A percentile compares a stretch with the other conserved stretches of the same genome.
phyloP scores from a whole-genome alignment of 2,888 invertebrate genomes.

The Neocrepidodera transversa region DNA sequence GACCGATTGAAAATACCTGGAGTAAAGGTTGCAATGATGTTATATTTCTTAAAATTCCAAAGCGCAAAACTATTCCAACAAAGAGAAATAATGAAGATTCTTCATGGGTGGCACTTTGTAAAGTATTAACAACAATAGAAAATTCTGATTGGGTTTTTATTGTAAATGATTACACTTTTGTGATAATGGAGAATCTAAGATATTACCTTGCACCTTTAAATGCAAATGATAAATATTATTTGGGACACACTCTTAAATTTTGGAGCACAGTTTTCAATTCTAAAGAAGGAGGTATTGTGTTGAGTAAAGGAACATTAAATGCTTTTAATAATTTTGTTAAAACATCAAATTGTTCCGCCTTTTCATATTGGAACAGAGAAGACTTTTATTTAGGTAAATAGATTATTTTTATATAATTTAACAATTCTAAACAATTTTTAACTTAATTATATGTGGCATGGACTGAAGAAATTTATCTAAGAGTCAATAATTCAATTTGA shows the following conservation, averaged over 20 bases:
- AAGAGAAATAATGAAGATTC: slow-evolving; percentile 49
- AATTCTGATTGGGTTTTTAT: slow-evolving; percentile 64
- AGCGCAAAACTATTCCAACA: slow-evolving; percentile 45
- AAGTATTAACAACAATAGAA: slow-evolving; percentile 44
- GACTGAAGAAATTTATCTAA: too few relatives aligned
- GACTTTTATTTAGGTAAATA: slow-evolving; percentile 65
- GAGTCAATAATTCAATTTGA: too few relatives aligned
- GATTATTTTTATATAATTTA: too few relatives aligned
- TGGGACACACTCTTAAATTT: slow-evolving; percentile 64
- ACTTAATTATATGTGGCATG: too few relatives aligned
- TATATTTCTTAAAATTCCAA: slow-evolving; percentile 43
- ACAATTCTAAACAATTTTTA: too few relatives aligned
- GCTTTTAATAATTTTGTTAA: slow-evolving; percentile 54
- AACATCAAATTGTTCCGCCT: slow-evolving; percentile 57
- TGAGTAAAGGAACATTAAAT: slow-evolving; percentile 62
- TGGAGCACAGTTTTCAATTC: slow-evolving; percentile 66
- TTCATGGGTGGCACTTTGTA: slow-evolving; percentile 55
- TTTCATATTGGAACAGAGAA: slow-evolving; percentile 65
- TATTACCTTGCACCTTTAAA: slow-evolving; percentile 62
- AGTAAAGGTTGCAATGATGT: slow-evolving; percentile 54
- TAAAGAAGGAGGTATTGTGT: slow-evolving; percentile 65
- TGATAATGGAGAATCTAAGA: slow-evolving; percentile 65
- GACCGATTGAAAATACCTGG: slow-evolving; percentile 56
- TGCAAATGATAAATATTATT: slow-evolving; percentile 60
- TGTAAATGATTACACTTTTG: slow-evolving; percentile 65